Evolutionary conservation across 2,888 invertebrate genomes (phyloP).

Genomic region (Xylophagus ater): DNA sequence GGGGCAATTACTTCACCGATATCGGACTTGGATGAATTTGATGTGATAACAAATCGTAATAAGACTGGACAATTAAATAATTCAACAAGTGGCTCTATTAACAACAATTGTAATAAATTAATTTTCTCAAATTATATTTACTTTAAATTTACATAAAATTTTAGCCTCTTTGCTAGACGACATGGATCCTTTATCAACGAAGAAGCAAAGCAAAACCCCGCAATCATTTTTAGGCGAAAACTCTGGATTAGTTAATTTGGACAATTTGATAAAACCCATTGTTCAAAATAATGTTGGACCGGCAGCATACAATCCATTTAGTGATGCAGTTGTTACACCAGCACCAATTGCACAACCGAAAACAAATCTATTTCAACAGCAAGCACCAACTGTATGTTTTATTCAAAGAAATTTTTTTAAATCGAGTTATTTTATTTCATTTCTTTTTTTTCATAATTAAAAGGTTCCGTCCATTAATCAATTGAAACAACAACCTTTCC

Average conservation of each 20-base stretch:
- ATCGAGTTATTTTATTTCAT: background rate
- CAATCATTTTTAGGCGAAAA: conserved; percentile 95
- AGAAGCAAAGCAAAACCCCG: conserved; percentile 62
- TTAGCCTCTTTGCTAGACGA: conserved; percentile 36
- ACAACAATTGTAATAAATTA: conserved; percentile 31
- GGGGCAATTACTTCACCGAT: conserved; percentile 38
- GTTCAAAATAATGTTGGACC: conserved; percentile 28
- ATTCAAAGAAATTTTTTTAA: background rate
- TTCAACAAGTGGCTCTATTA: conserved; percentile 31
- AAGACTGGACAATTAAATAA: conserved; percentile 33
- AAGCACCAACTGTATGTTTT: conserved; percentile 35
- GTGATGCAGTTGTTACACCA: conserved; percentile 25
- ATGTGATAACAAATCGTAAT: conserved; percentile 70
- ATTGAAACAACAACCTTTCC: conserved; percentile 38
- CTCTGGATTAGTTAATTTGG: conserved; percentile 91
- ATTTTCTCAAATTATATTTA: conserved; percentile 2
- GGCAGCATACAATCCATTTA: conserved; percentile 39
- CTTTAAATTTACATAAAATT: conserved; percentile 7
- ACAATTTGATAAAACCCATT: conserved; percentile 73
- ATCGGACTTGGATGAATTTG: conserved; percentile 77
- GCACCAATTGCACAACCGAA: conserved; percentile 32
- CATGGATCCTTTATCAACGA: conserved; percentile 36
- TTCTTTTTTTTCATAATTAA: background rate
- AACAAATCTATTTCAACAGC: conserved; percentile 50
- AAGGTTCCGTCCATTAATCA: conserved; percentile 42